Evolutionary conservation across 2,797 vertebrate genomes (phyloP), one percentile per base, ranked within the genome.

Genomic region (Hyperoplus lanceolatus): DNA sequence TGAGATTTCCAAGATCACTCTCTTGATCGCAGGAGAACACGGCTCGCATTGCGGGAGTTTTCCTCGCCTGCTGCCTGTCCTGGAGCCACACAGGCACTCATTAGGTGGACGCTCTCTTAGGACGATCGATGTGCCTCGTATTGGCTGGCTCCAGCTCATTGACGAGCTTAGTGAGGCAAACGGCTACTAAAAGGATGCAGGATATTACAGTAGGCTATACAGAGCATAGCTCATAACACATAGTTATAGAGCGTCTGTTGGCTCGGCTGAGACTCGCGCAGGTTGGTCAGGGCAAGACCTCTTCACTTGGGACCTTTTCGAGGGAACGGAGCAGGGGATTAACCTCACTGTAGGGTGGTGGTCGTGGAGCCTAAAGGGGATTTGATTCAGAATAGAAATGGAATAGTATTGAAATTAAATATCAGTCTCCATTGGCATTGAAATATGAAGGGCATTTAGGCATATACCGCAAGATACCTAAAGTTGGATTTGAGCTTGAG

Each of bases 111-210:
- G 89, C 91, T 84, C 91, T 86, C 85, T 85, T 73, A 86, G 87
- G 86, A 86, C 79, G 86, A 93, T 93, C 89, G 90, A 93, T 93
- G 89, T 41, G 83, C 86, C 83, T 92, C 89, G 87, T 89, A 87
- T 88, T 83, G 91, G 87, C 86, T 84, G 89, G 89, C 89, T 92
- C 82, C 90, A 92, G 89, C 89, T 92, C 91, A 87, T 90, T 90
- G 90, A 91, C 89, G 81, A 85, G 89, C 86, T 87, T 71, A 91
- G 88, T 81, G 86, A 80, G 84, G 86, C 90, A 81, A 84, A 83
- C 80, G 71, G 83, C 84, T 58, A 73, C 81, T 86, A 70, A 83
- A 87, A 81, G 80, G 84, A 43, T 82, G 78, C 73, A 74, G 79
- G 82, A 83, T 73, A 77, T 86, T 15, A 54, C 60, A 74, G 62